Evolutionary conservation across 2,797 vertebrate genomes (phyloP), one percentile per base, ranked within the genome.

Genomic region (Tapera naevia): DNA sequence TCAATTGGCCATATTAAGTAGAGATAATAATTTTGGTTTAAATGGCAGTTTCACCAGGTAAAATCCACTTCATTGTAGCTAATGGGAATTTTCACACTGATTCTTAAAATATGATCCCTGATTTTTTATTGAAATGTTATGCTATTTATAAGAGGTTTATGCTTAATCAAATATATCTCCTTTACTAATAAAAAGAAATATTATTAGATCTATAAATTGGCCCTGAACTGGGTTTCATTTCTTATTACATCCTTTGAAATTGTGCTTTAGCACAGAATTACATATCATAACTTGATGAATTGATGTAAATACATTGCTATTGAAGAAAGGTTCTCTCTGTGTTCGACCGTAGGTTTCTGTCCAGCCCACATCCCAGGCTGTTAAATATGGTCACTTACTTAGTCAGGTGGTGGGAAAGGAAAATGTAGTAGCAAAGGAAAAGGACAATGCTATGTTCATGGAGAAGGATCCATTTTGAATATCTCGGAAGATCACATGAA

Each of bases 251-350:
- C 37, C 21, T 17, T 70, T 92, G 54, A 97, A 97, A 96, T 87
- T 89, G 84, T 93, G 37, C 79, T 95, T 80, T 93, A 94, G 56
- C 9, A 0, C 17, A 81, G 46, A 86, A 89, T 30, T 82, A 13
- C 25, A 30, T 85, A 79, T 82, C 71, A 64, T 90, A 88, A 89
- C 95, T 94, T 95, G 67, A 76, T 89, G n/a, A 89, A 93, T 80
- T 97, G 58, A 79, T 94, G 93, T 35, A 80, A 91, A 94, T 56
- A 92, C 5, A 17, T 91, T 88, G 81, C 56, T 96, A 41, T 32
- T 78, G n/a, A 91, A 71, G 37, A 15, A 73, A 85, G 45, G 7
- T 27, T 76, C 14, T 24, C 5, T 64, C 12, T 33, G 14, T 32
- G 14, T 24, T 13, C 4, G 1, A 53, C 10, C 19, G 35, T n/a